Base-by-base conservation (phyloP, 2,113 vertebrate genomes). In the Neogobius melanostomus region DNA sequence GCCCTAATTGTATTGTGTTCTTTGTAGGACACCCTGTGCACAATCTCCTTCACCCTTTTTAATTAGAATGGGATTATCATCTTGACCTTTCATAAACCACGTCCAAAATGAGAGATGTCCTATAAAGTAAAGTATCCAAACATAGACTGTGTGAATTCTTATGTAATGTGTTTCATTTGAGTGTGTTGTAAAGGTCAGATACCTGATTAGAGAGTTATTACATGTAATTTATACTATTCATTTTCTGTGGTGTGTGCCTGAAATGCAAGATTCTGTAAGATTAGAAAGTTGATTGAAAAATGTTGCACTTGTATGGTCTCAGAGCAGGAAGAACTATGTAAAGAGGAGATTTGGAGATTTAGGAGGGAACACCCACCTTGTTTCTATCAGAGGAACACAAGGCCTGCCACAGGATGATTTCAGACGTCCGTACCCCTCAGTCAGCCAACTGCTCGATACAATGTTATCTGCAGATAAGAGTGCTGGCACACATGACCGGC, bases 391-490 rank as follows among this genome's bases (percentile, higher is more conserved):
- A 56, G 76, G 66, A 88, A 80, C 77, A 79, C 68, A 77, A 54
- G 75, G 66, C 70, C 73, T 47, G 16, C 75, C 69, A 15, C 81
- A 64, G 74, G 69, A 86, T 78, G 78, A 87, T 84, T 85, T 87
- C 66, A 83, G 75, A 56, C 64, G 62, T 60, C 49, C 72, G 44
- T 54, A 68, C 77, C 72, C 57, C n/a, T 57, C 75, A 47, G 83
- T 80, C 74, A 66, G 69, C 75, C 82, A 69, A 71, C 78, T 11
- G 72, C 68, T 67, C 51, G 60, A 84, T 67, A 92, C 91, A 93
- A 92, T 92, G 88, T 93, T 91, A 93, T 92, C 92, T 87, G 61
- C 52, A 28, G 42, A 83, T 78, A 70, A 70, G 79, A 77, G 64
- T 60, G 75, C 52, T 63, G 7, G 66, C 68, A 75, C 82, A 81